Percentiles rank a stretch among this genome's conserved stretches.
Evolutionary conservation across 1,140 invertebrate species (phyloP).

Genomic region (Heliconius nattereri): DNA sequence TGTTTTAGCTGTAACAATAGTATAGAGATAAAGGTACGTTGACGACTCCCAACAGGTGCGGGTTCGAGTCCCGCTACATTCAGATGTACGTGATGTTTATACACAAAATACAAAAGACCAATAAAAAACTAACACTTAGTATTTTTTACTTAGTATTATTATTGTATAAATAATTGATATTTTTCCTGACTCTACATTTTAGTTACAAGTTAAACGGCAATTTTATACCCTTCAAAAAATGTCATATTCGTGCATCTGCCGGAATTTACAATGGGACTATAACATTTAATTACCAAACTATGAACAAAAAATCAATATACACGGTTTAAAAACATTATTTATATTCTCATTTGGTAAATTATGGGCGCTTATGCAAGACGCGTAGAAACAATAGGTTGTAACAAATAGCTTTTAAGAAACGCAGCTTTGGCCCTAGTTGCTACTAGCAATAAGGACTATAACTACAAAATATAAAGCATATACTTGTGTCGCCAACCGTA

Average conservation of each 20-base stretch:
- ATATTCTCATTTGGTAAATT: slow-evolving; percentile 37
- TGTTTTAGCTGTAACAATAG: background rate
- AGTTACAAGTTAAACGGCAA: slow-evolving; percentile 8
- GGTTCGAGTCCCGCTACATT: too few relatives aligned
- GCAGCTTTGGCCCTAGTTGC: background rate
- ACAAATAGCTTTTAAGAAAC: background rate
- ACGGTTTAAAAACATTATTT: slow-evolving; percentile 31
- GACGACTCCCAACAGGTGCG: too few relatives aligned
- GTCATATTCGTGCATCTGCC: background rate
- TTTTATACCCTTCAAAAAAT: background rate
- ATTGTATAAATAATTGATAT: background rate
- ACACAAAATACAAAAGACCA: background rate
- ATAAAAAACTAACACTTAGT: too few relatives aligned
- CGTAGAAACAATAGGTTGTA: slow-evolving; percentile 13
- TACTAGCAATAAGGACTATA: slow-evolving; percentile 12
- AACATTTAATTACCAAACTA: slow-evolving; percentile 13
- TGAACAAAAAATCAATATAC: slow-evolving; percentile 27
- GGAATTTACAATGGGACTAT: slow-evolving; percentile 7
- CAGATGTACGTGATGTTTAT: too few relatives aligned
- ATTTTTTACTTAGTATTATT: too few relatives aligned
- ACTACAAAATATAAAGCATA: background rate
- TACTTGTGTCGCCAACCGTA: slow-evolving; percentile 19
- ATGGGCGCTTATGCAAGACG: slow-evolving; percentile 39
- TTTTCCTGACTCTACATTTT: background rate
- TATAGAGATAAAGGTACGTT: too few relatives aligned